Evolutionary conservation across 2,888 invertebrate genomes (phyloP).

Genomic region (Melolontha melolontha): DNA sequence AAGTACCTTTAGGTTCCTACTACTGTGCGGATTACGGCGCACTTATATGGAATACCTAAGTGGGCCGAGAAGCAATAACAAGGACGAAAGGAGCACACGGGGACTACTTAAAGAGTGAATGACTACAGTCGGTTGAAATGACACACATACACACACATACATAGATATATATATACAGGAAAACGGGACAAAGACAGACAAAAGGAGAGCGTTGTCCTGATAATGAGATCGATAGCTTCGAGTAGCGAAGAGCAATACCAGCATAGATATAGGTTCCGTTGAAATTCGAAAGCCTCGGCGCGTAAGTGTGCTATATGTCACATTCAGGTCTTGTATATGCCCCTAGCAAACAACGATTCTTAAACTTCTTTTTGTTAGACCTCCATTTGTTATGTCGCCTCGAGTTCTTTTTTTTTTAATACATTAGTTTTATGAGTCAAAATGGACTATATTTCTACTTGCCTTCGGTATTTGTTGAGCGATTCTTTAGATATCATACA

Average conservation of each 20-base stretch:
- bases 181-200: conserved; percentile 6
- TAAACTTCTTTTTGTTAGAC: conserved; percentile 14
- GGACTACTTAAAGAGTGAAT: conserved; percentile 19
- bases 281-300: background rate
- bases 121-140: conserved; percentile 10
- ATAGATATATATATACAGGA: background rate
- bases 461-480: too few species aligned
- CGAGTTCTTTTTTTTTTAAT: background rate
- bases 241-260: background rate
- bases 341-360: conserved; percentile 10
- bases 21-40: conserved; percentile 13
- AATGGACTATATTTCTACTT: too few species aligned
- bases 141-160: background rate
- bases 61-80: conserved; percentile 19
- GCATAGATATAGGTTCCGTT: background rate
- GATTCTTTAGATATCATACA: too few species aligned
- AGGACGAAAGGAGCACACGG: conserved; percentile 24
- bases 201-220: conserved; percentile 30
- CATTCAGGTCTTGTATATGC: conserved; percentile 4
- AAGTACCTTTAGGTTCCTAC: too few species aligned
- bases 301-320: conserved; percentile 19
- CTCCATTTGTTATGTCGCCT: conserved; percentile 19
- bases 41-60: conserved; percentile 31
- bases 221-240: conserved; percentile 27
- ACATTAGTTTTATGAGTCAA: too few species aligned